Evolutionary conservation across 2,113 vertebrate genomes (phyloP), one percentile per base, ranked within the genome.

Genomic region (Podarcis cretensis): DNA sequence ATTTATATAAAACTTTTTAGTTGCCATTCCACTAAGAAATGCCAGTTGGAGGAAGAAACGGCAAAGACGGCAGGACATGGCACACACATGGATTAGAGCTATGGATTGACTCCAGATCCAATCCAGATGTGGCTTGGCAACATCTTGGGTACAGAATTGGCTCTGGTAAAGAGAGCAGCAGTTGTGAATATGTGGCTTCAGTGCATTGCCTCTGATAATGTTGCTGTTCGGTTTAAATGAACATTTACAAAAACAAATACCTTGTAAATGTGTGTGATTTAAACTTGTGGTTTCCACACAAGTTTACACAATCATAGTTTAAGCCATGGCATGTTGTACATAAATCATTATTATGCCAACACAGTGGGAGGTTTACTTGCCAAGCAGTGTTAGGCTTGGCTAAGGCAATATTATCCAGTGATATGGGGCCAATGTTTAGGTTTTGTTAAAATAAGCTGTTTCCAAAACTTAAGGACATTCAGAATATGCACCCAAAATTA

Each of bases 391-490:
- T 87, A 23, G 40, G 54, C 35, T 63, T 73, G 12, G 43, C 83
- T 74, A 27, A 88, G 91, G 65, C 25, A 40, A 87, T 84, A 77
- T 89, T 89, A 84, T 87, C 73, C 77, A 21, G 76, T 79, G 43
- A 90, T 91, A 89, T 30, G 2, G 76, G 83, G 88, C 87, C 74
- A 90, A 14, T 0, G 2, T 83, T 91, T 23, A 73, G 40, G 27
- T 73, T 93, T 90, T 91, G 20, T 85, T 90, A 85, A 89, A 87
- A 37, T 66, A 88, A 92, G 79, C 71, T 77, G 43, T 78, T 83
- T 83, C 73, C 32, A 90, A 86, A 86, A 86, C 63, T 40, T 90
- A 82, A 82, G 63, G 65, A 74, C 65, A 71, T 71, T 59, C 13
- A 21, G 83, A 91, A 87, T 6, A 89, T 91, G 87, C 66, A 65